Base-by-base conservation (phyloP, 2,888 invertebrate genomes). In the Polylopha cassiicola region DNA sequence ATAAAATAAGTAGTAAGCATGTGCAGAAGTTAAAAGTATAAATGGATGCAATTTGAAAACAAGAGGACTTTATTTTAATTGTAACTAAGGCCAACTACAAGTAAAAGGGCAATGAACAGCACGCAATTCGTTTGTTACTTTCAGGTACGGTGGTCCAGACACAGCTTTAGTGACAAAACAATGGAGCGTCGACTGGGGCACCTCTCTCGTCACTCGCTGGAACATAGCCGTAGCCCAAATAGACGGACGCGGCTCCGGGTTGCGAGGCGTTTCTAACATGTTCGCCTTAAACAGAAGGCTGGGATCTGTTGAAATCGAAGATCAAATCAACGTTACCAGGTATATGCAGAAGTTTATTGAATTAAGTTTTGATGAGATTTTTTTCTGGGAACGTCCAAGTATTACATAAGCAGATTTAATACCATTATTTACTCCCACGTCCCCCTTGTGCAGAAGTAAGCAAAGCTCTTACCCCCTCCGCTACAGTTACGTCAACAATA, bases 91-190 rank as follows among this genome's bases (percentile, higher is more conserved):
- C 18, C 7, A 7, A 7, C 7, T 18, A 5, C 18, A 4, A 18
- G 18, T 5, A 7, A 5, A 18, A 4, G 7, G 18, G 7, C 18
- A 18, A 18, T 18, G 18, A 5, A 7, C 4, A 5, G 4, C 4
- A 7, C 7, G 4, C 4, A 5, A 5, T 18, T 7, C 4, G 7
- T 18, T 18, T 7, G 4, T 5, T 6, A 13, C 45, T 56, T 78
- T 26, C 73, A 95, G 95, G 3, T 96, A 98, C 69, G 98, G 92
- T 3, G 98, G 98, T 3, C 98, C 98, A 0, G 95, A 95, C 60
- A 92, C 95, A 0, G 93, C 92, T 58, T 88, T 92, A 59, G 97
- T 97, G 4, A 90, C 91, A 0, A 92, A 95, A 56, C 90, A 90
- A 61, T 98, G 94, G 88, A 87, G 86, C 46, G 65, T 97, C 10